Evolutionary conservation across 37 sponge, comb jelly and placozoan species (phyloP).

Genomic region (Diacarnus erythraeanus): DNA sequence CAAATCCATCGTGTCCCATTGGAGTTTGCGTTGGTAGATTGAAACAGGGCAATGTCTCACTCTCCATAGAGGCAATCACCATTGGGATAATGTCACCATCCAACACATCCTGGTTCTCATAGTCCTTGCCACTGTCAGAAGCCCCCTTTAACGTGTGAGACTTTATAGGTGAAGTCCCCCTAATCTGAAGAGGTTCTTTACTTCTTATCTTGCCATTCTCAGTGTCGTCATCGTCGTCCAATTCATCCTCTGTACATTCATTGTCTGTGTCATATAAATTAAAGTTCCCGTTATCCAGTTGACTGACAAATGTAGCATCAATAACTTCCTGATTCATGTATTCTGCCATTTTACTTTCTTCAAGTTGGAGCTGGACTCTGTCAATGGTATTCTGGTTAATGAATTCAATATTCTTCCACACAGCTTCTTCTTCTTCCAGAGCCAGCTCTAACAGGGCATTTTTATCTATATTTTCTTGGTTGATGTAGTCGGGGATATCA

Average conservation of each 20-base stretch:
- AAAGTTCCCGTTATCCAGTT: neutral
- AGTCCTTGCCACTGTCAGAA: constrained; percentile 16
- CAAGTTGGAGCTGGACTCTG: neutral
- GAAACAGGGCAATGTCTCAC: neutral
- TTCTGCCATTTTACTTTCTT: neutral
- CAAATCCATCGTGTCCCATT: neutral
- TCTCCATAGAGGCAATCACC: neutral
- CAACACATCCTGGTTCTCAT: constrained; percentile 46
- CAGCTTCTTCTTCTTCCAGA: neutral
- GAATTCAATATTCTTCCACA: constrained; percentile 7
- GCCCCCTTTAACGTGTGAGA: neutral
- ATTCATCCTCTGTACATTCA: neutral
- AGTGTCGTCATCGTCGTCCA: constrained; percentile 26
- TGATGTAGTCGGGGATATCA: neutral
- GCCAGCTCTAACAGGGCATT: neutral
- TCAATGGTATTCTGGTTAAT: constrained; percentile 20
- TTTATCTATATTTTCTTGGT: constrained; percentile 3
- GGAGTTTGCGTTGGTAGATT: neutral
- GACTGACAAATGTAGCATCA: neutral
- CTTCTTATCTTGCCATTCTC: neutral
- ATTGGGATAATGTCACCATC: constrained; percentile 53
- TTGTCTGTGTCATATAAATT: neutral
- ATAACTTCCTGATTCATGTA: constrained; percentile 13
- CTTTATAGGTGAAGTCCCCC: constrained; percentile 10
- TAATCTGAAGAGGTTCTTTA: constrained; percentile 3